Conservation (phyloP, 1,140 invertebrate species). For the Drosophila mauritiana region DNA sequence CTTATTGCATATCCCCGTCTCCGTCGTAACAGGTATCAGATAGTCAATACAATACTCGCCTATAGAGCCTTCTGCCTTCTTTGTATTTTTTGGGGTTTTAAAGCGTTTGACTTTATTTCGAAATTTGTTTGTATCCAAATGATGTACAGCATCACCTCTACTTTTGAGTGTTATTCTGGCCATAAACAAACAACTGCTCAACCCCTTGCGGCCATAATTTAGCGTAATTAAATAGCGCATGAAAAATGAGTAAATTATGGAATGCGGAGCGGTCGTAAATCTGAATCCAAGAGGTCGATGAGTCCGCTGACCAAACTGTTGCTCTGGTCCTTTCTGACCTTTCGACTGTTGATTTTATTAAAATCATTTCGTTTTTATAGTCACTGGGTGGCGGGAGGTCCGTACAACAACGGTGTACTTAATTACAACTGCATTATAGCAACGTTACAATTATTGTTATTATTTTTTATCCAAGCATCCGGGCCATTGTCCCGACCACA, state of each 20-base stretch:
- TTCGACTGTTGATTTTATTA: conserved; percentile 55
- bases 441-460: conserved; percentile 64
- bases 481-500: conserved; percentile 31
- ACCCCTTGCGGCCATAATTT: conserved; percentile 40
- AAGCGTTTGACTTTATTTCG: too few species aligned
- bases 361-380: conserved; percentile 44
- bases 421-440: conserved; percentile 65
- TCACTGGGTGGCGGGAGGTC: conserved; percentile 9
- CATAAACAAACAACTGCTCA: conserved; percentile 24
- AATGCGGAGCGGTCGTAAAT: conserved; percentile 54
- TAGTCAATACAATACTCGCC: too few species aligned
- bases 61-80: too few species aligned
- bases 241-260: conserved; percentile 58
- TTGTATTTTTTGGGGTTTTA: too few species aligned
- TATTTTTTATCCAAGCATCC: conserved; percentile 42
- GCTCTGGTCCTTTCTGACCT: conserved; percentile 26
- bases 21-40: too few species aligned
- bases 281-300: conserved; percentile 26
- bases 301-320: conserved; percentile 54
- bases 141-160: background rate
- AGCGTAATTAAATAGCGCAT: conserved; percentile 52
- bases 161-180: background rate
- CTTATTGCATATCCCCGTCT: too few species aligned
- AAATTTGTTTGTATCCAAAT: background rate
- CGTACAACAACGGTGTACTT: conserved; percentile 43